Evolutionary conservation across 2,888 invertebrate genomes (phyloP).

Genomic region (Pollenia angustigena): DNA sequence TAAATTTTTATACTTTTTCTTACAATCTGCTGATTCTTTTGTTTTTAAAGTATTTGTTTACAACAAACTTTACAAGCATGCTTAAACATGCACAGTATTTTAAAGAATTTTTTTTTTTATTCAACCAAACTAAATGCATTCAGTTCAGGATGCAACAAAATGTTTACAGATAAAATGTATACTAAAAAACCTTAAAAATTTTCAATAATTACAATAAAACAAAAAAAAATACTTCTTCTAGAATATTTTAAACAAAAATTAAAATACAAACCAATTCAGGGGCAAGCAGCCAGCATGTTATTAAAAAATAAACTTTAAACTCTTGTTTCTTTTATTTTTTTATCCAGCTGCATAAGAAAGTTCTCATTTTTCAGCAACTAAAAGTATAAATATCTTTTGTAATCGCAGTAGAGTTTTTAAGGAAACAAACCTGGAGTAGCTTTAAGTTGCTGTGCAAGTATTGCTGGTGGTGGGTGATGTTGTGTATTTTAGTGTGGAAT

Average conservation of each 20-base stretch:
- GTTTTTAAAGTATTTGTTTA: constrained; percentile 26
- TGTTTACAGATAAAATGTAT: constrained; percentile 8
- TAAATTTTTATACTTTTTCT: not conserved
- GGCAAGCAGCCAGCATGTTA: not conserved
- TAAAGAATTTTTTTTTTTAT: constrained; percentile 1
- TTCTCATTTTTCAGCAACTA: constrained; percentile 5
- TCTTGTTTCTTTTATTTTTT: not conserved
- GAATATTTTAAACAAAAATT: constrained; percentile 18
- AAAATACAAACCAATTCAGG: constrained; percentile 2
- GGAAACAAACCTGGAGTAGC: not conserved
- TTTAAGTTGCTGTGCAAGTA: not conserved
- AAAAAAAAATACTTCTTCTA: not conserved
- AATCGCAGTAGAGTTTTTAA: not conserved
- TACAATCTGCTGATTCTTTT: not conserved
- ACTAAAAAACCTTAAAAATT: not conserved
- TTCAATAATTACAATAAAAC: too few species aligned
- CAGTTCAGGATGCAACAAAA: not conserved
- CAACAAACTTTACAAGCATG: constrained; percentile 23
- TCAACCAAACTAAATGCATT: not conserved
- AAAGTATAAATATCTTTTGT: constrained; percentile 35
- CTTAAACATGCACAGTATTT: constrained; percentile 27
- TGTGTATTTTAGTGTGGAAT: constrained; percentile 1
- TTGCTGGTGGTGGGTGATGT: not conserved
- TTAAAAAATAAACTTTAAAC: constrained; percentile 21
- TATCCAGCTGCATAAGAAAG: constrained; percentile 15